phyloP scores from a whole-genome alignment of 2,888 invertebrate species.

The Volucella bombylans region DNA sequence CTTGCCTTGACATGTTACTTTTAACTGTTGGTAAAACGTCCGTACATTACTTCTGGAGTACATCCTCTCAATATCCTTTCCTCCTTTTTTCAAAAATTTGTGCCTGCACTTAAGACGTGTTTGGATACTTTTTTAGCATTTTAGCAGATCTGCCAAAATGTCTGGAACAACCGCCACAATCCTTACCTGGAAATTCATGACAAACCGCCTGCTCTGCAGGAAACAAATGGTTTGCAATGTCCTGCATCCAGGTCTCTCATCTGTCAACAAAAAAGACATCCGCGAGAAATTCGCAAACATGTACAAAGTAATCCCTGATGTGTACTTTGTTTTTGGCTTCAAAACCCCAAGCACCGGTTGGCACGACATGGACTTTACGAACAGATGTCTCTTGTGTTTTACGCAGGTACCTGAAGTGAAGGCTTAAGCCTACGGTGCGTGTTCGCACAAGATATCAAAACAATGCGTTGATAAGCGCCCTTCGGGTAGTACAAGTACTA shows the following conservation, averaged over 20 bases:
- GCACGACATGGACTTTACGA: conserved; percentile 97
- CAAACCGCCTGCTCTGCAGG: conserved; percentile 98
- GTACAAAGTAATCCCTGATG: conserved; percentile 99
- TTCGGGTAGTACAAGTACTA: too few species aligned
- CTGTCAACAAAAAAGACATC: conserved; percentile 98
- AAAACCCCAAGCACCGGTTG: conserved; percentile 98
- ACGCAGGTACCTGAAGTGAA: too few species aligned
- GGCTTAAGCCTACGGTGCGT: too few species aligned
- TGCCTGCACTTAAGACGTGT: conserved; percentile 81
- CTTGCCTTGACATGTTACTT: too few species aligned
- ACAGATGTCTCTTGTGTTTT: too few species aligned
- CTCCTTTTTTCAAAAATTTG: conserved; percentile 81
- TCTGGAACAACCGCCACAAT: conserved; percentile 91
- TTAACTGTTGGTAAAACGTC: too few species aligned
- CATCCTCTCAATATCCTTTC: too few species aligned
- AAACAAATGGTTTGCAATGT: conserved; percentile 99
- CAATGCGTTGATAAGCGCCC: too few species aligned
- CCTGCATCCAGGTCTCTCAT: conserved; percentile 96
- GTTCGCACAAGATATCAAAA: too few species aligned
- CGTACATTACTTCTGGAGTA: too few species aligned
- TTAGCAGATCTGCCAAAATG: conserved; percentile 79
- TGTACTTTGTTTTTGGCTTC: conserved; percentile 98
- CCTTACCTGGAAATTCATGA: conserved; percentile 99
- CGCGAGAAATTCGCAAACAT: conserved; percentile 98
- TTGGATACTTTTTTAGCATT: conserved; percentile 81